Evolutionary conservation across 2,888 invertebrate species (phyloP), one percentile per base, ranked within the genome.

Genomic region (Alcis repandata): DNA sequence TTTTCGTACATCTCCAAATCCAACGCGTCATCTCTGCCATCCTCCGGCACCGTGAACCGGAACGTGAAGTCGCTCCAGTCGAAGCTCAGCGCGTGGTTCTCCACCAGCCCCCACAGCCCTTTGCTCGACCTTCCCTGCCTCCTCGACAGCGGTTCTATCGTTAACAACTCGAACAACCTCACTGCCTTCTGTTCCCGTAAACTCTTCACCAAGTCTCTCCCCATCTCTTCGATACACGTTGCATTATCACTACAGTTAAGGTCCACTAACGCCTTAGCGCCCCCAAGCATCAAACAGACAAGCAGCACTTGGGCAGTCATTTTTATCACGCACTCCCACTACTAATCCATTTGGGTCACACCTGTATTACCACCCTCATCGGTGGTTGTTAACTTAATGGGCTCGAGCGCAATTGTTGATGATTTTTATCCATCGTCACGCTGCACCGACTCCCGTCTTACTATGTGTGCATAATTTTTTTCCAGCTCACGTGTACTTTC

Each of bases 191-290:
- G 92, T 58, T 93, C 90, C 58, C 91, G 85, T 66, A 95, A 91
- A 73, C 93, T 94, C 73, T 86, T 89, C 63, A 94, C 80, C 54
- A 95, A 87, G 70, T 94, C 91, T 67, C 83, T 90, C 19, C 94
- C 90, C 78, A 95, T 82, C 38, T 86, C 75, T 61, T 94, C 91
- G 40, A 95, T 89, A 75, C 95, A 95, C 67, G 94, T 95, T 36
- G 95, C 94, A 84, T 95, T 95, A 77, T 95, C 95, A 82, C 94
- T 94, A 86, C 95, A 95, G 75, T 84, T 88, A 32, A 94, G 74
- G 75, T 93, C 90, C 65, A 91, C 85, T 53, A 88, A 83, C 63
- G 88, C 86, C 59, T 77, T 76, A 69, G 83, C 87, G 63, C 85
- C 84, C 57, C 88, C 86, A 71, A 89, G 77, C 69, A 89, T 73